These are phyloP conservation scores for Ctenoplectra terminalis DNA, from an alignment of 1,140 invertebrate genomes.

Conservation along the genomic window DNA sequence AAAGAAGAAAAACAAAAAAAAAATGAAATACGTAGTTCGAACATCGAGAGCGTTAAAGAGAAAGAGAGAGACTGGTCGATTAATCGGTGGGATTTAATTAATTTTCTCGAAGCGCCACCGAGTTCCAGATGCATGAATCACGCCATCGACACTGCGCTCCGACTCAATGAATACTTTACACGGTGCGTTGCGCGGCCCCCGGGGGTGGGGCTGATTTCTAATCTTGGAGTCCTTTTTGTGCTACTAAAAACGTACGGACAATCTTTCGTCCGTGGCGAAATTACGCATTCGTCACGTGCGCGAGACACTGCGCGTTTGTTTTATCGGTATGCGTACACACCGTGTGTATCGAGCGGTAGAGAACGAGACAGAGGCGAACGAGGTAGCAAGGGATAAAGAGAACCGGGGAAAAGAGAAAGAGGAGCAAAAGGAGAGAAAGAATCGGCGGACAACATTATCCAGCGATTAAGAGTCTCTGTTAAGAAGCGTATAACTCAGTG, in stretches of 20 bases:
- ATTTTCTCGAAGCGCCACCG: constrained; percentile 46
- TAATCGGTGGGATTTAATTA: constrained; percentile 30
- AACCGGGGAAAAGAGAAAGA: not conserved
- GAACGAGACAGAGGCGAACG: not conserved
- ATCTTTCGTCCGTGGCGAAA: constrained; percentile 58
- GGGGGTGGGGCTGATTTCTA: not conserved
- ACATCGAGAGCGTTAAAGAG: rapidly evolving
- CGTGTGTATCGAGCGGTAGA: not conserved
- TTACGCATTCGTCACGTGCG: constrained; percentile 68
- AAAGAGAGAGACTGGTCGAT: not conserved
- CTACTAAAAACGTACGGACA: constrained; percentile 62
- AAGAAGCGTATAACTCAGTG: constrained; percentile 67
- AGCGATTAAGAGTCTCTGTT: constrained; percentile 73
- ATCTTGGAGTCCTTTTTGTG: constrained; percentile 53
- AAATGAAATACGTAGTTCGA: rapidly evolving
- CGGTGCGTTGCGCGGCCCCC: not conserved
- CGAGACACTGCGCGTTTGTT: constrained; percentile 56
- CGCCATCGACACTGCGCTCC: constrained; percentile 17
- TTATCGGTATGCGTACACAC: constrained; percentile 68
- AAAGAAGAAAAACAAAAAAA: too few relatives aligned
- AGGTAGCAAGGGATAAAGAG: not conserved
- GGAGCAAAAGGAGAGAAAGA: constrained; percentile 20
- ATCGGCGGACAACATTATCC: constrained; percentile 62
- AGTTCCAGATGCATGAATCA: constrained; percentile 50
- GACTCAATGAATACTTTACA: constrained; percentile 38